Percentiles rank a stretch among this genome's conserved stretches.
Conservation (phyloP, 1,140 invertebrate species). For the Drosophila erecta region DNA sequence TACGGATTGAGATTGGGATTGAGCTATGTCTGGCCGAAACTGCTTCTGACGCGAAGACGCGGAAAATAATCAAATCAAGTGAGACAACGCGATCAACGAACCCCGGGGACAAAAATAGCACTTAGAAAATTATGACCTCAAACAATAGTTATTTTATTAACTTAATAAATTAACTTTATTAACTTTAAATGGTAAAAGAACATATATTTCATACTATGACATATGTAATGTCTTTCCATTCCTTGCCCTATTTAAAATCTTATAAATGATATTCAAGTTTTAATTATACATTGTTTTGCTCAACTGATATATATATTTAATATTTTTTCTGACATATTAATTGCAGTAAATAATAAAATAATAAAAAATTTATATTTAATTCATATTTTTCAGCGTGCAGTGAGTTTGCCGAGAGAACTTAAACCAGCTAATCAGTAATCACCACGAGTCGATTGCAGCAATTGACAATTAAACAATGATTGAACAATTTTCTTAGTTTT, state of each 20-base stretch:
- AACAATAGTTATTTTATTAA: not conserved
- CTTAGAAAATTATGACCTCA: not conserved
- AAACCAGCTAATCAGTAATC: constrained; percentile 21
- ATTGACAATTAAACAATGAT: too few species aligned
- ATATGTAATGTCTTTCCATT: too few species aligned
- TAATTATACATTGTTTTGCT: too few species aligned
- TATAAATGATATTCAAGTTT: too few species aligned
- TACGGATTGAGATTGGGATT: constrained; percentile 11
- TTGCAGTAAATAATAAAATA: too few species aligned
- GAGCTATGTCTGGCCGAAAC: constrained; percentile 17
- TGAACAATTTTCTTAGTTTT: constrained; percentile 22
- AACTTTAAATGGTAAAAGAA: too few species aligned
- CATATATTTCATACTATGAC: not conserved
- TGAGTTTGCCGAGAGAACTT: not conserved
- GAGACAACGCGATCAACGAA: constrained; percentile 40
- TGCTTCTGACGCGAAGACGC: constrained; percentile 60
- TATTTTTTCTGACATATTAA: too few species aligned
- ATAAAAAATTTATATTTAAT: not conserved
- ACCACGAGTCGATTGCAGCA: constrained; percentile 14
- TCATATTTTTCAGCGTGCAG: not conserved
- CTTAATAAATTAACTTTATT: not conserved
- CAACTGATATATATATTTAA: too few species aligned
- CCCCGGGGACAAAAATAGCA: not conserved
- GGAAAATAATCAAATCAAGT: constrained; percentile 67
- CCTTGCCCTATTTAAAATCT: too few species aligned